Percentiles rank a stretch among this genome's conserved stretches.
Conservation (phyloP, 2,113 vertebrate species). For the Geococcyx californianus region DNA sequence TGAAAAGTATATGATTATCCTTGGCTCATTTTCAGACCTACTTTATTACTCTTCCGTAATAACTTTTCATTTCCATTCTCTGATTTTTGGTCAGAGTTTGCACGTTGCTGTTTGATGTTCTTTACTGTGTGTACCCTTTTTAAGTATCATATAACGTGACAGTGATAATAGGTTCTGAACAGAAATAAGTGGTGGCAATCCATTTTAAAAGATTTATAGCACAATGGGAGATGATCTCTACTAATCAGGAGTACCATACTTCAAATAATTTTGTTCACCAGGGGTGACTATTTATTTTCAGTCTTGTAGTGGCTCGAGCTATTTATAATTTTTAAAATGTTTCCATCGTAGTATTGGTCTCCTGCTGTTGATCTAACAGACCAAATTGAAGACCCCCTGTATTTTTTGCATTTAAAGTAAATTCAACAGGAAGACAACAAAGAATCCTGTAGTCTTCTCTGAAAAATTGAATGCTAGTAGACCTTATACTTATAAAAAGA, state of each 20-base stretch:
- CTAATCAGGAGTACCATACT: conserved; percentile 15
- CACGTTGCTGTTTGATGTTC: conserved; percentile 5
- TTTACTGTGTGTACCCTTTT: background rate
- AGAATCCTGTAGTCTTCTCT: background rate
- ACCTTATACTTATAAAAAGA: background rate
- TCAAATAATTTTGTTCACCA: conserved; percentile 50
- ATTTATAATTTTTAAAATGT: conserved; percentile 58
- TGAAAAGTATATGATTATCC: background rate
- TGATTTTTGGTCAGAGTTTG: background rate
- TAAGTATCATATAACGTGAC: background rate
- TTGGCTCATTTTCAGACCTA: background rate
- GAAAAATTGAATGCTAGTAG: background rate
- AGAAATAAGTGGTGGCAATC: conserved; percentile 9
- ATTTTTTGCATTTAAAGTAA: conserved; percentile 21
- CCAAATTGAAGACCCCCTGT: background rate
- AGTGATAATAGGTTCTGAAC: background rate
- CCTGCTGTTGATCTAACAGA: conserved; percentile 35
- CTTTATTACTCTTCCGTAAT: background rate
- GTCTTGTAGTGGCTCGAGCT: background rate
- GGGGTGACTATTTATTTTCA: conserved; percentile 52
- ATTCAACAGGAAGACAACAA: background rate
- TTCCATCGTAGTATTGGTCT: background rate
- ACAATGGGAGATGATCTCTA: background rate
- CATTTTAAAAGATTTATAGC: conserved; percentile 27
- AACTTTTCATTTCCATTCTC: background rate